A percentile compares a stretch with the other conserved stretches of the same genome.
Evolutionary conservation across 2,888 invertebrate species (phyloP).

Genomic region (Parelbella ahira): DNA sequence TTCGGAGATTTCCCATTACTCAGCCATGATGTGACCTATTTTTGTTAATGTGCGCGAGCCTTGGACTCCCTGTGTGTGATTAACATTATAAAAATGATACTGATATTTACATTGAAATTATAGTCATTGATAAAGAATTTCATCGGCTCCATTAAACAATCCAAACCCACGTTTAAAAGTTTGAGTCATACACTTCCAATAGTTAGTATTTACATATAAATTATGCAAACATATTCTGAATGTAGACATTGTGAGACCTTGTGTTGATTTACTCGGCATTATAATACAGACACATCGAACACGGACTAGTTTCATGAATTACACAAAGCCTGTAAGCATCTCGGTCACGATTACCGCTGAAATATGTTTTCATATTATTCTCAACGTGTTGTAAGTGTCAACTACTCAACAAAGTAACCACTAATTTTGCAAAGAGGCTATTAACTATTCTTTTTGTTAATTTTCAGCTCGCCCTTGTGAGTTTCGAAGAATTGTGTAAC

Average conservation of each 20-base stretch:
- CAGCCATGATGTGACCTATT: too few species aligned
- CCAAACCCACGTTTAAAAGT: constrained; percentile 7
- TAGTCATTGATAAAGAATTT: constrained; percentile 3
- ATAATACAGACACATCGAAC: constrained; percentile 10
- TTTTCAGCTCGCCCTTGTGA: too few species aligned
- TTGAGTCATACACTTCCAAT: constrained; percentile 14
- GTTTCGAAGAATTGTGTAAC: too few species aligned
- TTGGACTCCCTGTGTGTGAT: too few species aligned
- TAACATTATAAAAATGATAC: too few species aligned
- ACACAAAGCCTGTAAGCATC: constrained; percentile 14
- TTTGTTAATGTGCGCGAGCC: too few species aligned
- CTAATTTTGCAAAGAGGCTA: too few species aligned
- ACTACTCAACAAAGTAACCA: too few species aligned
- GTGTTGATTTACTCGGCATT: constrained; percentile 20
- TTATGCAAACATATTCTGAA: constrained; percentile 22
- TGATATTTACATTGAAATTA: too few species aligned
- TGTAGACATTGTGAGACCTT: constrained; percentile 19
- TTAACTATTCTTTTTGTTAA: too few species aligned
- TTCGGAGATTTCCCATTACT: too few species aligned
- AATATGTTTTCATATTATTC: constrained; percentile 7
- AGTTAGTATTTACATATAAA: constrained; percentile 19
- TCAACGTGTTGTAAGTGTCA: too few species aligned
- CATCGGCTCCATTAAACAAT: not conserved
- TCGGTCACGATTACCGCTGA: constrained; percentile 17
- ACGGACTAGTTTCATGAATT: constrained; percentile 12